Base-by-base conservation (phyloP, 2,888 invertebrate species). In the Apodemia zela region DNA sequence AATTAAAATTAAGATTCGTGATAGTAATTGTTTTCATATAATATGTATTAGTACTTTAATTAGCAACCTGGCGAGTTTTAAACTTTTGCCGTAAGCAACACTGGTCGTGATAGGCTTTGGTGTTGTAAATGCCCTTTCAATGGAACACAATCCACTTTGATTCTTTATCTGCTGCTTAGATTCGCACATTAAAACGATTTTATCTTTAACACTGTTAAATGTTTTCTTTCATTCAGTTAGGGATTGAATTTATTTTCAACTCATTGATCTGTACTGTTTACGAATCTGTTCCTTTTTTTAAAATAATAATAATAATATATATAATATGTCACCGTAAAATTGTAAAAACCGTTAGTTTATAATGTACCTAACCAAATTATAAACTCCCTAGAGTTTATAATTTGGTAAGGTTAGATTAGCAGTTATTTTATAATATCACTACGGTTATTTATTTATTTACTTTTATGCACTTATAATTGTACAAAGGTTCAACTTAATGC, bases 151-250 rank as follows among this genome's bases (percentile, higher is more conserved):
- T 54, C 54, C 54, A 54, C 11, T 54, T 21, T 25, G 25, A 54
- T 54, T 13, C 21, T 13, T 54, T 54, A 54, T 54, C 54, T 54
- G 13, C 54, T 18, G n/a, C n/a, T n/a, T 54, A 54, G 54, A 54
- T 68, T 68, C 68, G 66, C 67, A 68, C 63, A 66, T 54, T 21
- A 54, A 54, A 21, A 11, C 6, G 54, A 67, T 63, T 64, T 59
- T 68, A 68, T 68, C 68, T 54, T 25, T 13, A 54, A 54, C 25
- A 13, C 25, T 21, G 54, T 54, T 54, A 54, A 54, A 54, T 54
- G 25, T 54, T 54, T 21, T 54, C 54, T 54, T 54, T 54, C 54
- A 54, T 54, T 54, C 54, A 49, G 4, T 49, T 0, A 18, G 18
- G 10, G 49, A 49, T 49, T 49, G 49, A 7, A 49, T 49, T 49